phyloP scores from a whole-genome alignment of 2,113 vertebrate genomes.

The Gallinago paraguaiae region DNA sequence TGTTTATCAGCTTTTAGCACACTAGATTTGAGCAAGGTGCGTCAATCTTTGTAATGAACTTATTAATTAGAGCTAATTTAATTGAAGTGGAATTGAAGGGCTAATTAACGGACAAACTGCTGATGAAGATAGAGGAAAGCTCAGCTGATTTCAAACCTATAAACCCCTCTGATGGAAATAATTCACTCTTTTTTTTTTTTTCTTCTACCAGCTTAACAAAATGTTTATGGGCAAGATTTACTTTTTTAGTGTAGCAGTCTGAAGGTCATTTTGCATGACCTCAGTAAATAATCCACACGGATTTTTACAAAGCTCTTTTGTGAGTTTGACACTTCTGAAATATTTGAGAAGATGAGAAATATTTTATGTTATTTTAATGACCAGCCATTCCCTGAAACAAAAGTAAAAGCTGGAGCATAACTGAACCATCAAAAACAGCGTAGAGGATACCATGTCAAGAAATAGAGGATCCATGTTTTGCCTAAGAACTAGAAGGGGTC shows the following conservation, averaged over 20 bases:
- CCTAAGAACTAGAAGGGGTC: not conserved
- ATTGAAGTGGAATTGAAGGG: conserved; percentile 90
- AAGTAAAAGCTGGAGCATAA: not conserved
- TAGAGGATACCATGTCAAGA: not conserved
- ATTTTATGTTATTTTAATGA: not conserved
- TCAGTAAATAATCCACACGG: not conserved
- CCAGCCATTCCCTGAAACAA: not conserved
- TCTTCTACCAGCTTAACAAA: conserved; percentile 50
- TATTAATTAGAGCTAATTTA: conserved; percentile 99
- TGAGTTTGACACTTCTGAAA: not conserved
- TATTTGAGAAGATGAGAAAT: not conserved
- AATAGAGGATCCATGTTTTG: not conserved
- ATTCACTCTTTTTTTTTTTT: conserved; percentile 65
- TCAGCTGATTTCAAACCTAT: conserved; percentile 73
- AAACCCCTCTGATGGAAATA: conserved; percentile 63
- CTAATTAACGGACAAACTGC: conserved; percentile 91
- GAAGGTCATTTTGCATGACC: conserved; percentile 62
- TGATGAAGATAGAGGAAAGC: conserved; percentile 78
- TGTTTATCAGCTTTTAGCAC: conserved; percentile 99
- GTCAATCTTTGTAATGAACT: conserved; percentile 91
- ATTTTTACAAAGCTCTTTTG: conserved; percentile 2
- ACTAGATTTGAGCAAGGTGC: conserved; percentile 84
- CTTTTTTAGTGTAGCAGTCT: conserved; percentile 26
- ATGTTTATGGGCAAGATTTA: conserved; percentile 49
- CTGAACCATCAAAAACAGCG: not conserved